Percentiles rank a stretch among this genome's conserved stretches.
Evolutionary conservation across 37 sponge, comb jelly and placozoan genomes (phyloP).

Genomic region (Chondrosia reniformis): DNA sequence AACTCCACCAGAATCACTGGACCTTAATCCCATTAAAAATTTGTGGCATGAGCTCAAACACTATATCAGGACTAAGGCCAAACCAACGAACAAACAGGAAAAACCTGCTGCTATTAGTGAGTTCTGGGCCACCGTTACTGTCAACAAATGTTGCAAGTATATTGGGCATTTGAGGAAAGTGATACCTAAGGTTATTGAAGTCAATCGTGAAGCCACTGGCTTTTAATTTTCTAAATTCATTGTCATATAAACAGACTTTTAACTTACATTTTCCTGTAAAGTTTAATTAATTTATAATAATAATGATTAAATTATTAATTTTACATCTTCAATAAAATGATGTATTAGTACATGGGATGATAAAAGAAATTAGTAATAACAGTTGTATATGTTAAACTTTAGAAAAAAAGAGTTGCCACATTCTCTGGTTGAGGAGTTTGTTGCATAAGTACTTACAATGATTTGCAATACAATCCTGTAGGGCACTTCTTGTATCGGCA

Average conservation of each 20-base stretch:
- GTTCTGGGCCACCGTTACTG: constrained; percentile 12
- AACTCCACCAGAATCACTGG: constrained; percentile 1
- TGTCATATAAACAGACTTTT: too few relatives aligned
- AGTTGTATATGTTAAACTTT: too few relatives aligned
- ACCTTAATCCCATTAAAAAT: not conserved
- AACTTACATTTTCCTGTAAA: too few relatives aligned
- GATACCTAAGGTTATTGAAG: constrained; percentile 4
- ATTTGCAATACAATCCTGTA: not conserved
- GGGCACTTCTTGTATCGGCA: not conserved
- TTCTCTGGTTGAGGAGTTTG: not conserved
- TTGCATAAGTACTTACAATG: not conserved
- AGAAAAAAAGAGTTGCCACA: too few relatives aligned
- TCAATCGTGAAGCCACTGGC: constrained; percentile 1
- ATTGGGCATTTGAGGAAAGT: not conserved
- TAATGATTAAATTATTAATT: too few relatives aligned
- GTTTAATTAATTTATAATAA: too few relatives aligned
- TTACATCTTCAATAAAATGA: too few relatives aligned
- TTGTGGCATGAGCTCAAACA: constrained; percentile 14
- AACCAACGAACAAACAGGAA: not conserved
- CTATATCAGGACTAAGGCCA: not conserved
- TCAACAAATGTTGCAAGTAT: not conserved
- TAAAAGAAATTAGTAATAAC: too few relatives aligned
- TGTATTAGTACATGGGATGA: too few relatives aligned
- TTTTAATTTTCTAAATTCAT: not conserved
- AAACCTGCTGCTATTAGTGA: not conserved